Conservation (phyloP, 2,113 vertebrate genomes). For the Ptyas mucosa region DNA sequence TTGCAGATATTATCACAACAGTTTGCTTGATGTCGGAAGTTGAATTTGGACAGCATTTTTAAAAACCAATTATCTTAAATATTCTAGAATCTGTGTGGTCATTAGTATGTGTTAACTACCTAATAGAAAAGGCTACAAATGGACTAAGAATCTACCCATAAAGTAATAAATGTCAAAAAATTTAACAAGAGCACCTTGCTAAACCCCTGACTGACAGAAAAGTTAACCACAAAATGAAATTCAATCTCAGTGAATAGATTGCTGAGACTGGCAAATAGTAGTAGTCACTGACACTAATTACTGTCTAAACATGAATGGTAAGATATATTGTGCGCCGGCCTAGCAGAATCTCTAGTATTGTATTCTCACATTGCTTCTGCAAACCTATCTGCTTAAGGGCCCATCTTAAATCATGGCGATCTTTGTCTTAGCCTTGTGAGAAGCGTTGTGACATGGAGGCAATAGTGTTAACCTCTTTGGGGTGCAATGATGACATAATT, state of each 20-base stretch:
- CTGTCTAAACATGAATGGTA: background rate
- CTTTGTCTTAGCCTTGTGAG: background rate
- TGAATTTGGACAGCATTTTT: background rate
- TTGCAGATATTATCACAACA: background rate
- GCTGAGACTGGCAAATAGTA: background rate
- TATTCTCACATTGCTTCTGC: background rate
- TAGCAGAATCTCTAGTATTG: background rate
- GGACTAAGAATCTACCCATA: background rate
- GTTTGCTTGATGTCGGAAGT: background rate
- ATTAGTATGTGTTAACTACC: background rate
- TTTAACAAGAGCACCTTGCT: background rate
- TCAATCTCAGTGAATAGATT: background rate
- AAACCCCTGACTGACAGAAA: background rate
- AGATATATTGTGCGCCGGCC: background rate
- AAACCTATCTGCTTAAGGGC: background rate
- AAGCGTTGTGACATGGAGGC: background rate
- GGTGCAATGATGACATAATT: background rate
- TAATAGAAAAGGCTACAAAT: background rate
- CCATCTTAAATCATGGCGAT: background rate
- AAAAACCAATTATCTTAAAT: background rate
- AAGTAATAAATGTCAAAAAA: background rate
- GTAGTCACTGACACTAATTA: background rate
- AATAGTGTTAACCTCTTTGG: background rate
- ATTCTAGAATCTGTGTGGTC: background rate
- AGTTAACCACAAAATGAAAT: background rate